phyloP scores from a whole-genome alignment of 2,888 invertebrate genomes.

The Julus scandinavius region DNA sequence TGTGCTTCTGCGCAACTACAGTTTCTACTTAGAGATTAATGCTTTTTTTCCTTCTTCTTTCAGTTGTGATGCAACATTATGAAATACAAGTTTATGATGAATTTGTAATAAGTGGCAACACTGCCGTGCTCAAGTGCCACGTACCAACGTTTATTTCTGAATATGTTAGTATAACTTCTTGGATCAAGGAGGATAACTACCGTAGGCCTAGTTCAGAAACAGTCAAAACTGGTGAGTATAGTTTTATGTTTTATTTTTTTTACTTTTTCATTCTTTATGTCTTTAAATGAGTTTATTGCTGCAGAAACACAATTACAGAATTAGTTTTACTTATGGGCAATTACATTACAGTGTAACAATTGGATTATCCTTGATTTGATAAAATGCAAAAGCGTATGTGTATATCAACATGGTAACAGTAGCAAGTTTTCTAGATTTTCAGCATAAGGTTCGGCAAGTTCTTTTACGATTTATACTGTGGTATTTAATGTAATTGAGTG shows the following conservation, averaged over 20 bases:
- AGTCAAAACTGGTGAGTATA: slow-evolving; percentile 43
- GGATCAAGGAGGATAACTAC: slow-evolving; percentile 54
- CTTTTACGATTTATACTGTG: neutral
- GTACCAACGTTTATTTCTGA: slow-evolving; percentile 57
- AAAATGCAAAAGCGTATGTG: neutral
- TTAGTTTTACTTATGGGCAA: neutral
- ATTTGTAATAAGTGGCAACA: slow-evolving; percentile 56
- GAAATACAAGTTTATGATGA: slow-evolving; percentile 57
- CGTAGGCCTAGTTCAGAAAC: slow-evolving; percentile 45
- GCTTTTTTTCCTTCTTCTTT: slow-evolving; percentile 7
- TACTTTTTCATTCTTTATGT: neutral
- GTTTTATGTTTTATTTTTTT: neutral
- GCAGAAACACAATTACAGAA: neutral
- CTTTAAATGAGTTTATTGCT: neutral
- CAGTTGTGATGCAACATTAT: slow-evolving; percentile 57
- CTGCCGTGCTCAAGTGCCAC: slow-evolving; percentile 56
- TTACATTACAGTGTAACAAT: neutral
- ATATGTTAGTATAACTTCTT: slow-evolving; percentile 56
- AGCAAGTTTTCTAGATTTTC: neutral
- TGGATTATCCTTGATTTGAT: neutral
- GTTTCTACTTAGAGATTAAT: neutral
- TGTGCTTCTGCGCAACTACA: neutral
- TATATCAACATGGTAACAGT: neutral
- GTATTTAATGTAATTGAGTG: too few species aligned
- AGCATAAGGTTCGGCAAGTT: neutral